phyloP scores from a whole-genome alignment of 2,888 invertebrate genomes.

The Microctonus brassicae region DNA sequence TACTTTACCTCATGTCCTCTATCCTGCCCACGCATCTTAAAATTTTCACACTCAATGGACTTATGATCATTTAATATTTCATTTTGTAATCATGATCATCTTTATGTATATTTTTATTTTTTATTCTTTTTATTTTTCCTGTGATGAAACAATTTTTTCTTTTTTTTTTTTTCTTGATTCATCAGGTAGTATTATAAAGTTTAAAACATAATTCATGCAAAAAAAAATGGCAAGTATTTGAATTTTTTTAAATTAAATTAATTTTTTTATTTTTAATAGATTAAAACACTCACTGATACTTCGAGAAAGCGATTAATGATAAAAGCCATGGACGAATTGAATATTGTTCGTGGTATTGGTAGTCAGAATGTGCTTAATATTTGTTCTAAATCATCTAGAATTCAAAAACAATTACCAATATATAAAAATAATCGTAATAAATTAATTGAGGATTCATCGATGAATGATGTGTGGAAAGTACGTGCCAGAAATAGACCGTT shows the following conservation, averaged over 20 bases:
- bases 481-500: conserved; percentile 40
- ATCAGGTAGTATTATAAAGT: too few relatives aligned
- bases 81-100: neutral
- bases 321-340: conserved; percentile 37
- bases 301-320: conserved; percentile 49
- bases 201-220: too few relatives aligned
- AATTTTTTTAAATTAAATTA: too few relatives aligned
- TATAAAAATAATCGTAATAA: neutral
- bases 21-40: conserved; percentile 30
- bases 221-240: too few relatives aligned
- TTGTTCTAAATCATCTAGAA: conserved; percentile 5
- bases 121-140: neutral
- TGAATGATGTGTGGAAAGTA: conserved; percentile 32
- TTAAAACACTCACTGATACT: conserved; percentile 28
- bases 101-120: neutral
- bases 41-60: neutral
- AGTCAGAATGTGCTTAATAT: conserved; percentile 47
- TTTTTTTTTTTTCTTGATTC: too few relatives aligned
- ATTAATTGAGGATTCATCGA: neutral
- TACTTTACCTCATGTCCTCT: conserved; percentile 26
- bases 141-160: too few relatives aligned
- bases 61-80: neutral
- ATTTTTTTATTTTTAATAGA: conserved; percentile 22
- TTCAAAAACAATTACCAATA: neutral
- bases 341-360: conserved; percentile 40